These are phyloP conservation scores for Anthopleura sola DNA, from an alignment of 64 coral and sea anemone genomes.

Conservation along the genomic window DNA sequence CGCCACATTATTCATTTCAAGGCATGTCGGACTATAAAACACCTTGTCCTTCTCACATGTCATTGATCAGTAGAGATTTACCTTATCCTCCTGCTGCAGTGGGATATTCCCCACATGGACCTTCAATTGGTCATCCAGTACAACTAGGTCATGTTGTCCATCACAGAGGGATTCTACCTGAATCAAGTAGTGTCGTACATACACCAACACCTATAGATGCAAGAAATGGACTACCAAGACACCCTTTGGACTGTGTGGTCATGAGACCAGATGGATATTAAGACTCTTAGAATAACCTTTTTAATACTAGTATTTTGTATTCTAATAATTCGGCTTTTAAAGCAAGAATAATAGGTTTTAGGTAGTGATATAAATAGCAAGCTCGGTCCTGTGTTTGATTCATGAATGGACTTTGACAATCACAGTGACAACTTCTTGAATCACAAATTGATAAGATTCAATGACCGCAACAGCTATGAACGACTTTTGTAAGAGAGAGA, in stretches of 20 bases:
- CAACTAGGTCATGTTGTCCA: conserved; percentile 68
- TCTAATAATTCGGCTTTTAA: background rate
- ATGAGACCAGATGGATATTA: conserved; percentile 66
- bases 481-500: background rate
- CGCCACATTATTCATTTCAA: conserved; percentile 61
- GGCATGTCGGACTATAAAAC: conserved; percentile 55
- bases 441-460: background rate
- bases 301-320: conserved; percentile 4
- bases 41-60: conserved; percentile 58
- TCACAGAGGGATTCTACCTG: conserved; percentile 64
- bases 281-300: background rate
- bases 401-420: background rate
- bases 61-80: conserved; percentile 59
- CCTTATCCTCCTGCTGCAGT: conserved; percentile 50
- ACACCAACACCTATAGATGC: conserved; percentile 72
- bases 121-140: conserved; percentile 64
- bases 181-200: conserved; percentile 48
- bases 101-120: conserved; percentile 56
- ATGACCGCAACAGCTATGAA: background rate
- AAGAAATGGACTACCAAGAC: conserved; percentile 72
- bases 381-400: too few relatives aligned
- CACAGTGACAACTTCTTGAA: background rate
- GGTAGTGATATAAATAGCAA: background rate
- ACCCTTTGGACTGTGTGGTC: conserved; percentile 69
- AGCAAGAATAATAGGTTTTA: background rate